Conservation (phyloP, 1,140 invertebrate genomes). For the Drosophila miranda region DNA sequence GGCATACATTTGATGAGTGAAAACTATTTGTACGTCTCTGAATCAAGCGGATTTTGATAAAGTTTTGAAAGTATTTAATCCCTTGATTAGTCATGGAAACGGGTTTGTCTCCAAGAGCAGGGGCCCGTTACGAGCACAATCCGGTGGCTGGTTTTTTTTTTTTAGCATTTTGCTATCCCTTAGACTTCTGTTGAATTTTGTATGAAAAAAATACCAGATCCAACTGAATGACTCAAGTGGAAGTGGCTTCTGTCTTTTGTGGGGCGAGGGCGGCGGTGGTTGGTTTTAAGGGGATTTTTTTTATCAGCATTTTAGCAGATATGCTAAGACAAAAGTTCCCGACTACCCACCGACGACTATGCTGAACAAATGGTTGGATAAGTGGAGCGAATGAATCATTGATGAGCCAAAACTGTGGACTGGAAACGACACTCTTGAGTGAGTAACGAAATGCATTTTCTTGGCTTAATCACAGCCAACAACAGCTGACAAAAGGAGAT, state of each 20-base stretch:
- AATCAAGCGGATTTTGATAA: not conserved
- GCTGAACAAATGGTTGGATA: conserved; percentile 16
- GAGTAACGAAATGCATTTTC: conserved; percentile 30
- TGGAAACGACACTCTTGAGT: not conserved
- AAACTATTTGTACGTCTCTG: not conserved
- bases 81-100: conserved; percentile 18
- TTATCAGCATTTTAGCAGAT: conserved; percentile 14
- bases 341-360: too few relatives aligned
- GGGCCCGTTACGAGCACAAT: too few relatives aligned
- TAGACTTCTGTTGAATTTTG: conserved; percentile 5
- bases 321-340: conserved; percentile 5
- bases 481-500: too few relatives aligned
- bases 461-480: not conserved
- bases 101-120: not conserved
- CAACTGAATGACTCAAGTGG: conserved; percentile 19
- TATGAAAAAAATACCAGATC: conserved; percentile 12
- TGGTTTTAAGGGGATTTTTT: conserved; percentile 5
- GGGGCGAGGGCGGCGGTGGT: too few relatives aligned
- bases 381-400: conserved; percentile 21
- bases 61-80: not conserved
- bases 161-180: not conserved
- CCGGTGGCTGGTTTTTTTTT: not conserved
- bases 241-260: too few relatives aligned
- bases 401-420: conserved; percentile 8
- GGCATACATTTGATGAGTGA: not conserved